Base-by-base conservation (phyloP, 2,888 invertebrate species). In the Rhamphomyia laevipes region DNA sequence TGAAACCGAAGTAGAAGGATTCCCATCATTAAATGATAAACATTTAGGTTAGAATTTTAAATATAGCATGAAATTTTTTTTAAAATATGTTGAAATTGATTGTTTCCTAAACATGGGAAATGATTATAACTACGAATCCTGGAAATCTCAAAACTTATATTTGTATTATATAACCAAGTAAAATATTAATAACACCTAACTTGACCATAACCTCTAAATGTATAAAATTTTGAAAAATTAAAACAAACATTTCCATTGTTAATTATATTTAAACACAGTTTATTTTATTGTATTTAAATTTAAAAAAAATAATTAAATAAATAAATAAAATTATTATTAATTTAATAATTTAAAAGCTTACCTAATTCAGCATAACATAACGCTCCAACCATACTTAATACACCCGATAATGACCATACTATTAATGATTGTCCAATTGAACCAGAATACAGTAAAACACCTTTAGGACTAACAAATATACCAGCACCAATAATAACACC, bases 331-430 rank as follows among this genome's bases (percentile, higher is more conserved):
- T n/a, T 21, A 21, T 21, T 21, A 21, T 4, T 21, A 21, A 21
- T 21, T 21, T 21, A 21, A 21, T 21, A 6, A 21, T 21, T 31
- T 33, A 45, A 48, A 42, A 31, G 71, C 81, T 81, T 68, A 83
- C 96, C 96, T 57, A 96, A 74, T 77, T 97, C 96, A 11, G 95
- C 94, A 68, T 97, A 97, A 70, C 96, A 97, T 18, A 95, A 74
- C 1, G 96, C 95, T 4, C 96, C 96, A 48, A 95, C 78, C 76
- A 92, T 84, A 16, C 92, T 91, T 52, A 95, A 75, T 31, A 88
- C 64, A 16, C 96, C 96, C 11, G 91, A 92, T 44, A 88, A 73
- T 16, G 86, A 76, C 95, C 95, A 96, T 43, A 96, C 82, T 45
- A 91, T 79, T 45, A 96, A 74, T 2, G 92, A 86, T 64, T 88